Base-by-base conservation (phyloP, 2,888 invertebrate genomes). In the Clepsis dumicolana region DNA sequence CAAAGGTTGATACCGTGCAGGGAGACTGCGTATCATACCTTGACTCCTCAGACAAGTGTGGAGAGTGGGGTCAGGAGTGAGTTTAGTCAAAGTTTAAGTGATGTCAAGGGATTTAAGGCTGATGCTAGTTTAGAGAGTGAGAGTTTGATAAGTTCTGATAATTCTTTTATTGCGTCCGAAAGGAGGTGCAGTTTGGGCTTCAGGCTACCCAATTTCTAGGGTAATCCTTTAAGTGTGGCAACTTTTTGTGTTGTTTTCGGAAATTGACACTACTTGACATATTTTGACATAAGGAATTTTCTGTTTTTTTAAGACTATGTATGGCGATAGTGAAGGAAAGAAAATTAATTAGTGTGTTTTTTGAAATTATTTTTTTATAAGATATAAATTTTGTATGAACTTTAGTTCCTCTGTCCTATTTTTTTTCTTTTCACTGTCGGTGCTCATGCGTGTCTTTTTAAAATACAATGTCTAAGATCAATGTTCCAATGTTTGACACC, bases 1-100 rank as follows among this genome's bases (percentile, higher is more conserved):
- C 95, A 95, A 68, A 91, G 94, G 68, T 82, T 95, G 14, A 83
- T 96, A n/a, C 90, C 94, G 16, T 87, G 94, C 32, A 91, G 94
- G 59, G 96, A 96, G 64, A 94, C 95, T 0, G 91, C 94, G 0
- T 93, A 93, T 48, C 82, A 86, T 21, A 84, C 86, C 0, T 60
- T 93, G 3, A 70, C 68, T 1, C 63, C 74, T 0, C 67, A 67
- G 0, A 71, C 71, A 0, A 71, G 70, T 0, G 48, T 73, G 0
- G 48, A 71, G 7, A 70, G 38, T 56, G 63, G 44, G 18, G 64
- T 65, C 50, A 71, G 73, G 24, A 76, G 78, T 0, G 85, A 75
- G 25, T 27, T 79, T 0, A 85, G 82, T 62, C 80, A 81, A 16
- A 88, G 86, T 71, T 75, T 91, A 52, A 89, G 86, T 38, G 86